Base-by-base conservation (phyloP, 2,113 vertebrate genomes). In the Ranitomeya variabilis region DNA sequence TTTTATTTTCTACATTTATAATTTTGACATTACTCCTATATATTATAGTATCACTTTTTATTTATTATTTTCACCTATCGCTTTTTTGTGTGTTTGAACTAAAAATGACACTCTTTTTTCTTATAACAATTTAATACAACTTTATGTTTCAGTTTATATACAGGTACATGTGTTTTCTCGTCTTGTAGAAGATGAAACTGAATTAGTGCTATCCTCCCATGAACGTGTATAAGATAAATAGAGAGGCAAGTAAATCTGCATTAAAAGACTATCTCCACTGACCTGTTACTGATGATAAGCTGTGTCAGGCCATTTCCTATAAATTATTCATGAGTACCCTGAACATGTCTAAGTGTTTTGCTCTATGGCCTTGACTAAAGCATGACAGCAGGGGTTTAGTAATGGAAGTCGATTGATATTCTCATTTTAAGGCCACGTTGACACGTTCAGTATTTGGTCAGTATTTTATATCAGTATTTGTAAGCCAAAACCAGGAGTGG, bases 291-390 rank as follows among this genome's bases (percentile, higher is more conserved):
- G 78, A 59, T 54, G 59, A 80, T 80, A 26, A n/a, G 54, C 51
- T 57, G 77, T 79, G 21, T 79, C 52, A 54, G 23, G 77, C 19
- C 19, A 54, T 78, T 55, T 13, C 52, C n/a, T 79, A 79, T 79
- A 23, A 79, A 80, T 80, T 59, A 80, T 80, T 80, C 78, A 80
- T 80, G 78, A 80, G 78, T 26, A 9, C 13, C 23, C 55, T 55
- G 21, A 79, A 52, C 52, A 79, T 79, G 77, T 23, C n/a, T 79
- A 79, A 79, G 77, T 79, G 77, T 80, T 80, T 60, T 80, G 54
- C 78, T 80, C 55, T 80, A 80, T 80, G 78, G 78, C 78, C 54
- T 80, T 80, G 78, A 59, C 52, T 80, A 10, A 1, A 26, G 54
- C 77, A 23, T 23, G 19, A 80, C 55, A 80, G 55, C 78, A 60